Evolutionary conservation across 2,113 vertebrate species (phyloP), one percentile per base, ranked within the genome.

Genomic region (Columba janthina): DNA sequence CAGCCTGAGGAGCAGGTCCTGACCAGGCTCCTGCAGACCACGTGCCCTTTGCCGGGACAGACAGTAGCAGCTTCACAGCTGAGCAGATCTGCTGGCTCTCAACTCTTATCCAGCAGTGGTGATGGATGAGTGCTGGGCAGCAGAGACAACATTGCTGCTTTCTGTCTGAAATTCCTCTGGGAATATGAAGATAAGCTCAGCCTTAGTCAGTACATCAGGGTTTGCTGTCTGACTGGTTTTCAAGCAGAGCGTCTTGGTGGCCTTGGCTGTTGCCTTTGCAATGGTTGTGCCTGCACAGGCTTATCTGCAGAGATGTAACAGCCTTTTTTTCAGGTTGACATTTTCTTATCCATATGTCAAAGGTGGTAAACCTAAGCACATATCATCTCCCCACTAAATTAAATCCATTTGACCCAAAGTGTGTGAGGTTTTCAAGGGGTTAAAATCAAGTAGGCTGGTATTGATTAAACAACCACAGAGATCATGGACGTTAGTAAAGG

Each of bases 21-120:
- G n/a, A 0, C 2, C 22, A 12, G 64, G 38, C 64, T 53, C 1
- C 0, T 12, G 75, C 42, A 76, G 75, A 18, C 38, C 32, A 6
- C 0, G 0, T 56, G 54, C 18, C 53, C 54, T 69, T 72, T 2
- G 4, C 32, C 2, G 1, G 34, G 34, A 24, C 0, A 6, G n/a
- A 22, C 15, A 9, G 61, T 18, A 20, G 32, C 25, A 61, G 18
- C 67, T 64, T 31, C 0, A 2, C 32, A 69, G 34, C 11, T 42
- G 40, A 61, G 75, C 24, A 34, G n/a, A 34, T 85, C 46, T 20
- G 31, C 67, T 85, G 78, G 51, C 78, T 84, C 8, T 18, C 21
- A 29, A 0, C 48, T 58, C 25, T 54, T 36, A 67, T 2, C 60
- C 24, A n/a, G 56, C 32, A 38, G 64, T 60, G 86, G 24, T 1